Evolutionary conservation across 1,140 invertebrate genomes (phyloP).

Genomic region (Theocolax elegans): DNA sequence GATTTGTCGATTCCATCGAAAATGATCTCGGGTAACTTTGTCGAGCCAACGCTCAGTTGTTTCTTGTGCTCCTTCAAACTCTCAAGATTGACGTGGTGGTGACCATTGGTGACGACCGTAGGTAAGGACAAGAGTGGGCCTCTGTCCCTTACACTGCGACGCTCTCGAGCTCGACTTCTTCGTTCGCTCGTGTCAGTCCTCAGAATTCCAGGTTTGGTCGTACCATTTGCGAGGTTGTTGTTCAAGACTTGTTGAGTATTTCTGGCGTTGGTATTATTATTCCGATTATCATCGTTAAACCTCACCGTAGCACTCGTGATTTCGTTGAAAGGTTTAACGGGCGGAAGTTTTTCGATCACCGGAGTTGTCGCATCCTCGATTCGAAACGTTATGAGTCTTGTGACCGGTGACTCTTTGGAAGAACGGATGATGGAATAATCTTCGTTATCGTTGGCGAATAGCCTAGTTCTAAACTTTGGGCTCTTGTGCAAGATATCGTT

Average conservation of each 20-base stretch:
- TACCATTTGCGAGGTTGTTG: constrained; percentile 1
- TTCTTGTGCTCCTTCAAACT: constrained; percentile 50
- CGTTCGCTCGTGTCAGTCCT: constrained; percentile 54
- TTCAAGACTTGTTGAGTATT: constrained; percentile 7
- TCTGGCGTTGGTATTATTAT: constrained; percentile 48
- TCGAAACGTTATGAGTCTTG: background rate
- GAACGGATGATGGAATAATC: background rate
- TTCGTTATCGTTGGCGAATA: constrained; percentile 44
- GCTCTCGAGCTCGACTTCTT: constrained; percentile 60
- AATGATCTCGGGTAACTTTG: background rate
- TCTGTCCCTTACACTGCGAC: constrained; percentile 51
- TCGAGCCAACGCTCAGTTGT: constrained; percentile 32
- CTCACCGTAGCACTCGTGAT: constrained; percentile 25
- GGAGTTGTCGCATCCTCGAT: background rate
- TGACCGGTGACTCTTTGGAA: constrained; percentile 13
- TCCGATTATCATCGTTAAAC: constrained; percentile 47
- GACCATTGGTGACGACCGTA: background rate
- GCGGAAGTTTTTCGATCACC: constrained; percentile 12
- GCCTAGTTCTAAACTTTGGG: constrained; percentile 41
- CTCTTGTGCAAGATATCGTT: constrained; percentile 32
- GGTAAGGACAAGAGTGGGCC: constrained; percentile 7
- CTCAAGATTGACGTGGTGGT: constrained; percentile 40
- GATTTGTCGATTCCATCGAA: background rate
- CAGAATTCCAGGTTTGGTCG: constrained; percentile 46
- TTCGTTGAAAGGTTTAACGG: constrained; percentile 45